Evolutionary conservation across 1,140 invertebrate species (phyloP).

Genomic region (Anoplolepis gracilipes): DNA sequence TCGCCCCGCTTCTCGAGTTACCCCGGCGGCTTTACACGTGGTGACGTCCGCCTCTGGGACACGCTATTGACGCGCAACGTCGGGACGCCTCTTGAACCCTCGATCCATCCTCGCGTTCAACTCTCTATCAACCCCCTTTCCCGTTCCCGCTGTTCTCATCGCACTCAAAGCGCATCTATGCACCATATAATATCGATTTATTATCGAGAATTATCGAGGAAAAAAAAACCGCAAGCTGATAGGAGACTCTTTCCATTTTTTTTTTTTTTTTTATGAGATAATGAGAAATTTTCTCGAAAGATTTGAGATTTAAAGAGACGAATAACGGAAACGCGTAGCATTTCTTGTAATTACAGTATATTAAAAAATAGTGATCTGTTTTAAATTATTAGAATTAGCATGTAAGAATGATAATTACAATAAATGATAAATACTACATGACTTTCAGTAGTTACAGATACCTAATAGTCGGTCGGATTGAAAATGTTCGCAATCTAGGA

Average conservation of each 20-base stretch:
- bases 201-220: slow-evolving; percentile 12
- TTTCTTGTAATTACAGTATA: background rate
- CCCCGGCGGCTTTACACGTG: slow-evolving; percentile 58
- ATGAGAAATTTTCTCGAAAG: background rate
- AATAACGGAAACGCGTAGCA: background rate
- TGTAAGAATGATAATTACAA: background rate
- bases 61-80: slow-evolving; percentile 75
- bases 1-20: slow-evolving; percentile 20
- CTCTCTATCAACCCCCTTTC: slow-evolving; percentile 37
- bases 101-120: slow-evolving; percentile 30
- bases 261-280: background rate
- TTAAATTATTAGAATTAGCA: background rate
- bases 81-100: slow-evolving; percentile 68
- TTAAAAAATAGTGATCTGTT: background rate
- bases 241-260: background rate
- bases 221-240: background rate
- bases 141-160: background rate
- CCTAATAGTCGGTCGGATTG: background rate
- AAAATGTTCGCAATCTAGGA: background rate
- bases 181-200: slow-evolving; percentile 16
- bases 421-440: background rate
- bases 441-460: background rate
- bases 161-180: slow-evolving; percentile 18
- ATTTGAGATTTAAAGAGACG: background rate
- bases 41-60: slow-evolving; percentile 59